phyloP scores from a whole-genome alignment of 2,888 invertebrate genomes.

The Pristionchus entomophagus region DNA sequence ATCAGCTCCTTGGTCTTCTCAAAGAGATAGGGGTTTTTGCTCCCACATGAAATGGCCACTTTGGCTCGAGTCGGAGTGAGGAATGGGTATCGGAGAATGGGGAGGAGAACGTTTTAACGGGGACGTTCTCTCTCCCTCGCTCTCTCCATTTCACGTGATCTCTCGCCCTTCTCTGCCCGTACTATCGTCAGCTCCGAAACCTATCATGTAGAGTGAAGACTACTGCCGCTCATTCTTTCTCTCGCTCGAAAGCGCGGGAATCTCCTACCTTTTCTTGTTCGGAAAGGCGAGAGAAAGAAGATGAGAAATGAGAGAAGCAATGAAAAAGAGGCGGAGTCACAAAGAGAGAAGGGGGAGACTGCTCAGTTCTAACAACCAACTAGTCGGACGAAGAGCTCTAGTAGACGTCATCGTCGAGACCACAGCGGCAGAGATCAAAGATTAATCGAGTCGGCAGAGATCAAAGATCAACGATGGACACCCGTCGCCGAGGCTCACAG shows the following conservation, averaged over 20 bases:
- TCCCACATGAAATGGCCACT: not conserved
- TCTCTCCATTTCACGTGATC: not conserved
- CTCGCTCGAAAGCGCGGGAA: not conserved
- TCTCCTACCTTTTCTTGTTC: conserved; percentile 27
- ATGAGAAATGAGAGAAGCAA: conserved; percentile 21
- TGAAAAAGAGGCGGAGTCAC: conserved; percentile 30
- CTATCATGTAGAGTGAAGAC: conserved; percentile 29
- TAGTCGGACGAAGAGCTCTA: not conserved
- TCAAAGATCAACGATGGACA: conserved; percentile 22
- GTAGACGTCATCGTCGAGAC: conserved; percentile 7
- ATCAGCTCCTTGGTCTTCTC: not conserved
- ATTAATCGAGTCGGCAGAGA: not conserved
- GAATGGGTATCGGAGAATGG: not conserved
- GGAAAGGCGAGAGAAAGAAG: not conserved
- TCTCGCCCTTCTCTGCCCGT: not conserved
- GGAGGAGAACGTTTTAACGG: conserved; percentile 26
- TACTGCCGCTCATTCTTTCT: not conserved
- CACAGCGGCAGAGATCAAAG: not conserved
- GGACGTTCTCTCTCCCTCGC: not conserved
- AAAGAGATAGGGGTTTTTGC: not conserved
- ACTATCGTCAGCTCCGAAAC: not conserved
- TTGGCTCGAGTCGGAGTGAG: conserved; percentile 13
- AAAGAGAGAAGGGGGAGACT: not conserved
- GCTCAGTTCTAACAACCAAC: not conserved
- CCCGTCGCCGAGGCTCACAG: not conserved